These are phyloP conservation scores for Pilophorus perplexus DNA, from an alignment of 2,888 invertebrate genomes.

Conservation along the genomic window DNA sequence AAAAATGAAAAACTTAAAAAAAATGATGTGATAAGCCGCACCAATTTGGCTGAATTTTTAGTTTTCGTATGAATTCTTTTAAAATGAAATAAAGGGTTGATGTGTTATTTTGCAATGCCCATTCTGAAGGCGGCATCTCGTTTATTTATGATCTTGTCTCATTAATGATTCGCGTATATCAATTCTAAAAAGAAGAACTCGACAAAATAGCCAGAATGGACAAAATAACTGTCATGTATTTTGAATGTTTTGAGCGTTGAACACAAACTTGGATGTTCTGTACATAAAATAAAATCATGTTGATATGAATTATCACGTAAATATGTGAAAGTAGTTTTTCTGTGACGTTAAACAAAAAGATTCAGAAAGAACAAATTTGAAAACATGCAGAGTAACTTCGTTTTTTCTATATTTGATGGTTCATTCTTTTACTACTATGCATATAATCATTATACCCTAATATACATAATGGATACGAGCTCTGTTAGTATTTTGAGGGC, in stretches of 20 bases:
- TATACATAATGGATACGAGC: constrained; percentile 25
- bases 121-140: no score
- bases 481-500: constrained; percentile 11
- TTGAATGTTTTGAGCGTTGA: constrained; percentile 25
- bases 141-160: constrained; percentile 10
- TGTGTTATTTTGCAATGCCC: constrained; percentile 3
- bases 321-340: constrained; percentile 12
- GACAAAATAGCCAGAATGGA: not conserved
- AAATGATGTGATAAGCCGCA: constrained; percentile 34
- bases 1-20: constrained; percentile 19
- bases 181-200: constrained; percentile 17
- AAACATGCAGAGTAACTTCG: not conserved
- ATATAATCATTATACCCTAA: constrained; percentile 14
- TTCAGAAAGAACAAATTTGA: not conserved
- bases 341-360: not conserved
- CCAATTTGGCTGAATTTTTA: constrained; percentile 25
- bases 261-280: constrained; percentile 29
- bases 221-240: constrained; percentile 5
- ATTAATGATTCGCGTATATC: constrained; percentile 28
- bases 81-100: not conserved
- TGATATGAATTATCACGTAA: constrained; percentile 6
- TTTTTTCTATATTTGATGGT: constrained; percentile 11
- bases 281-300: constrained; percentile 12
- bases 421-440: constrained; percentile 23
- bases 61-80: not conserved